Evolutionary conservation across 1,140 invertebrate genomes (phyloP).

Genomic region (Trinorchestia longiramus): DNA sequence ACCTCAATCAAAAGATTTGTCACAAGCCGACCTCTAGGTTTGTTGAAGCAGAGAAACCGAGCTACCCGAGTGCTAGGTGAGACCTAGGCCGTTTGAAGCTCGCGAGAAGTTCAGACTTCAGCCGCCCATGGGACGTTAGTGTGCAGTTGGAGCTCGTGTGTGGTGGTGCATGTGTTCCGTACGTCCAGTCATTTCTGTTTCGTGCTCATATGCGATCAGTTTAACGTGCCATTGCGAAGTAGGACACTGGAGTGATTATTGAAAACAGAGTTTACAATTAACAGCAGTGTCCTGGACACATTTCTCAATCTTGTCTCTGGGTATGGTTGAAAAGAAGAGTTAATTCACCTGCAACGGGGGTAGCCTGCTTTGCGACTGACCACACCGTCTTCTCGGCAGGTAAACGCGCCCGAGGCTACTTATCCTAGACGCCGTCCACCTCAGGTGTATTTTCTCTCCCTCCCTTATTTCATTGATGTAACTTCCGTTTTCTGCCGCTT

Average conservation of each 20-base stretch:
- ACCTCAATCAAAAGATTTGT: background rate
- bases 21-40: background rate
- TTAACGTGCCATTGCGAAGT: background rate
- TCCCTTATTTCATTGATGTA: background rate
- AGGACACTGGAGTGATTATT: background rate
- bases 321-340: background rate
- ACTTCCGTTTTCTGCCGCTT: background rate
- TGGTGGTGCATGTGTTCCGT: background rate
- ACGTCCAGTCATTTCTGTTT: background rate
- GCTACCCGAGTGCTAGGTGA: background rate
- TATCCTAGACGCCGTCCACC: constrained; percentile 38
- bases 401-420: constrained; percentile 27
- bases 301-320: background rate
- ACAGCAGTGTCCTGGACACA: background rate
- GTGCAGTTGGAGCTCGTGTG: constrained; percentile 1
- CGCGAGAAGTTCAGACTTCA: no score
- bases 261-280: background rate
- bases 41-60: background rate
- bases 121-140: background rate
- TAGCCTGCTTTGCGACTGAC: constrained; percentile 43
- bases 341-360: constrained; percentile 31
- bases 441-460: constrained; percentile 40
- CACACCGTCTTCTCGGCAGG: constrained; percentile 33
- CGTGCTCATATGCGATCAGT: background rate
- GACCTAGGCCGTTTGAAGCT: no score